Evolutionary conservation across 23 tunicate species (phyloP), one percentile per base, ranked within the genome.

Genomic region (Styela clava): DNA sequence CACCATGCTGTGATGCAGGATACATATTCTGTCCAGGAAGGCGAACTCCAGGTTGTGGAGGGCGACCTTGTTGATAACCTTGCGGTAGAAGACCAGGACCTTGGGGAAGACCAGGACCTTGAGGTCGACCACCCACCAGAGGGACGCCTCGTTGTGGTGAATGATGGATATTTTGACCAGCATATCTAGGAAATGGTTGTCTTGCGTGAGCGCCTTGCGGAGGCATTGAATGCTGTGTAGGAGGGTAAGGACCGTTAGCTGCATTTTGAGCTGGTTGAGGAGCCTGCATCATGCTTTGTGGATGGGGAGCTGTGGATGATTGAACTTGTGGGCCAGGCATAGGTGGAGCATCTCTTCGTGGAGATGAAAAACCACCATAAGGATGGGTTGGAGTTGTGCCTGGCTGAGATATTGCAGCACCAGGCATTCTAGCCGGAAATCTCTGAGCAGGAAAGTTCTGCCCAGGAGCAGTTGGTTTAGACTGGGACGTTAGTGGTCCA

Each of bases 1-100:
- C 81, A 77, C 81, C 81, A 34, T 28, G 81, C 81, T 63, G 61
- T 24, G 68, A 35, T 44, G 56, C 56, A 5, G 56, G 56, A 44
- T 44, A 44, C 56, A 44, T 44, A 12, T 12, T 44, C 12, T 44
- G 56, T 44, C 56, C 56, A 5, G 56, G 56, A 7, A 44, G 7
- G 56, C 12, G 56, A 7, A 44, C 12, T 7, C 56, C 56, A 44
- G 56, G 56, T 44, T 44, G 56, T 44, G 56, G 56, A 5, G 56
- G 56, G 9, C 56, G 7, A 5, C 56, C 56, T 44, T 44, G 56
- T 44, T 44, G 56, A 44, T 44, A 44, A 5, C 56, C 12, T 44
- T 7, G 56, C n/a, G n/a, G n/a, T n/a, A n/a, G n/a, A 44, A 5
- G 56, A 44, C 56, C 56, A 12, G 56, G 56, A n/a, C n/a, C n/a